Evolutionary conservation across 2,797 vertebrate genomes (phyloP).

Genomic region (Eupleurogrammus muticus): DNA sequence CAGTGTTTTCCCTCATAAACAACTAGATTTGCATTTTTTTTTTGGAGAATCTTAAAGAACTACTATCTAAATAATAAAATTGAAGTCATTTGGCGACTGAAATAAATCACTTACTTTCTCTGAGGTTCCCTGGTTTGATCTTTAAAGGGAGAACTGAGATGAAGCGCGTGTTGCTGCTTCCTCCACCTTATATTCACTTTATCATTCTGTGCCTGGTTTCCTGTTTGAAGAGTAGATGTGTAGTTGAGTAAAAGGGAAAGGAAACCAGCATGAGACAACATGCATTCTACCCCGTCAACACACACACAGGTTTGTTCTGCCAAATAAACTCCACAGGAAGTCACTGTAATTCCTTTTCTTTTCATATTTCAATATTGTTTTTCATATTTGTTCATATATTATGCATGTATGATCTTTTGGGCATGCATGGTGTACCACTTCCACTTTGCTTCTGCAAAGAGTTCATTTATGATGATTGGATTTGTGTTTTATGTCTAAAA

Average conservation of each 20-base stretch:
- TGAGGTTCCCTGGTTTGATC: neutral
- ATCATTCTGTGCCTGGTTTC: constrained; percentile 30
- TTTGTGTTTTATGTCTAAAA: too few relatives aligned
- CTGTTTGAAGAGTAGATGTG: constrained; percentile 44
- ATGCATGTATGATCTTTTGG: too few relatives aligned
- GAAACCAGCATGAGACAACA: constrained; percentile 38
- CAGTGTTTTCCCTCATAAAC: too few relatives aligned
- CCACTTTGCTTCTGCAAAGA: neutral
- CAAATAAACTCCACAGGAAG: too few relatives aligned
- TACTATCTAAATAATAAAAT: neutral
- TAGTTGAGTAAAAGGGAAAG: neutral
- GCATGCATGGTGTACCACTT: neutral
- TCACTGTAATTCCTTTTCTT: too few relatives aligned
- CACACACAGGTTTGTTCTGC: too few relatives aligned
- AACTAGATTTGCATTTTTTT: too few relatives aligned
- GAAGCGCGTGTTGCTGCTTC: neutral
- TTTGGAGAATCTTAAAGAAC: too few relatives aligned
- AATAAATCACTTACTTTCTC: constrained; percentile 39
- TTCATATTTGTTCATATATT: too few relatives aligned
- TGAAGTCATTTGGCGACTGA: neutral
- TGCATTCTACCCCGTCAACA: too few relatives aligned
- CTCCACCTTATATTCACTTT: neutral
- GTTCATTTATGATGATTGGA: neutral
- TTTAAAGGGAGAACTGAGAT: constrained; percentile 7
- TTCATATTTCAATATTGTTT: too few relatives aligned